These are phyloP conservation scores for Sorex maritimensis DNA, from an alignment of 2,797 vertebrate genomes.

Conservation along the genomic window DNA sequence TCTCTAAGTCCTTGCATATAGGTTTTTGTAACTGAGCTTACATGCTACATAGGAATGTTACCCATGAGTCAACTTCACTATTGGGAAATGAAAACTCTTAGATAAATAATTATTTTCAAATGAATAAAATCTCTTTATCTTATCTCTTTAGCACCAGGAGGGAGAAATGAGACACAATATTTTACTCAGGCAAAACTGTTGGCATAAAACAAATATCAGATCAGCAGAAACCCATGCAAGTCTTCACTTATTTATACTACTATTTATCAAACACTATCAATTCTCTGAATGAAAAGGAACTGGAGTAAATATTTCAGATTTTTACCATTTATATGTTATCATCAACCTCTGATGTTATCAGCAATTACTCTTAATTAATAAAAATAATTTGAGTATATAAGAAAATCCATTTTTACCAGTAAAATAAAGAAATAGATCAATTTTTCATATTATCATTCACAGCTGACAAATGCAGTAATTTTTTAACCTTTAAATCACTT, in stretches of 20 bases:
- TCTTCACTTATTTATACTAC: neutral
- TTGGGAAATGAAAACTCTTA: neutral
- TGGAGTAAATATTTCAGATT: neutral
- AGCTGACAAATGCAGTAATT: neutral
- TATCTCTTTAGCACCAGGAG: neutral
- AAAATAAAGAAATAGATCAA: neutral
- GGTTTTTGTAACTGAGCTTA: neutral
- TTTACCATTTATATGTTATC: slow-evolving; percentile 22
- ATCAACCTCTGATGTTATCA: slow-evolving; percentile 26
- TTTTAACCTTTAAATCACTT: slow-evolving; percentile 17
- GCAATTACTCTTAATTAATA: neutral
- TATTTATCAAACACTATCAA: neutral
- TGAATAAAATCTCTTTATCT: neutral
- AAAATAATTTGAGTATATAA: neutral
- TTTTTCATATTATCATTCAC: neutral
- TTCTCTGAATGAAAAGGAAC: neutral
- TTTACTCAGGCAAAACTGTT: neutral
- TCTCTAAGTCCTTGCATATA: neutral
- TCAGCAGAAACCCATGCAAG: neutral
- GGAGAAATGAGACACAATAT: neutral
- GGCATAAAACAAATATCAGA: neutral
- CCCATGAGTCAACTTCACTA: neutral
- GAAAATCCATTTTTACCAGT: neutral
- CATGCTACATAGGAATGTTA: neutral
- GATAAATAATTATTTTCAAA: neutral